Evolutionary conservation across 2,113 vertebrate species (phyloP).

Genomic region (Trinectes maculatus): DNA sequence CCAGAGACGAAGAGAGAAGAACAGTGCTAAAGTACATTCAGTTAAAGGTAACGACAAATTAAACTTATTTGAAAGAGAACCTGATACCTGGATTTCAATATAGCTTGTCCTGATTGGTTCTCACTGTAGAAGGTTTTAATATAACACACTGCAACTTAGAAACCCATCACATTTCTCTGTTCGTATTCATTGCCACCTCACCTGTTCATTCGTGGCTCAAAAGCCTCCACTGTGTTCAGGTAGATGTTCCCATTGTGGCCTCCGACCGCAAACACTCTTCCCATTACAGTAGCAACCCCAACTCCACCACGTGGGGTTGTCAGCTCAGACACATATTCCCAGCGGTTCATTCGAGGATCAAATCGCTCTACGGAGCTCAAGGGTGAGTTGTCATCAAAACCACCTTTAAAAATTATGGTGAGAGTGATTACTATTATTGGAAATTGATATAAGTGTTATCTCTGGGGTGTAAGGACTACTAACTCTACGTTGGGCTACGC

Average conservation of each 20-base stretch:
- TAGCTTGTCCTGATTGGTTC: no score
- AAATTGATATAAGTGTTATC: not conserved
- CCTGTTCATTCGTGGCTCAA: constrained; percentile 94
- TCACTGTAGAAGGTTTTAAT: no score
- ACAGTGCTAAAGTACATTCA: no score
- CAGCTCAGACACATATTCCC: constrained; percentile 93
- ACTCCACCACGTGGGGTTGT: constrained; percentile 95
- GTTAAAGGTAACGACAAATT: no score
- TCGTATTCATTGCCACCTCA: constrained; percentile 71
- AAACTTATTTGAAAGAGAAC: no score
- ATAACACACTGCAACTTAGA: no score
- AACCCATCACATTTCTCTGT: not conserved
- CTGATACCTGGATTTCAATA: no score
- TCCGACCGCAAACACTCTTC: constrained; percentile 94
- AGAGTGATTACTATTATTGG: no score
- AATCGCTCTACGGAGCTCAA: constrained; percentile 95
- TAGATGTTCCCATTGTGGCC: constrained; percentile 98
- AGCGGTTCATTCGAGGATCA: constrained; percentile 89
- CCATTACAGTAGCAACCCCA: constrained; percentile 95
- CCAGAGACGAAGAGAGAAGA: no score
- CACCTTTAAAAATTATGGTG: constrained; percentile 87
- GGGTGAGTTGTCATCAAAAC: constrained; percentile 97
- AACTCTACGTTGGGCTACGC: no score
- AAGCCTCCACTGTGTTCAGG: constrained; percentile 97
- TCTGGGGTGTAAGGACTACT: no score